Evolutionary conservation across 2,797 vertebrate genomes (phyloP).

Genomic region (Siniperca scherzeri): DNA sequence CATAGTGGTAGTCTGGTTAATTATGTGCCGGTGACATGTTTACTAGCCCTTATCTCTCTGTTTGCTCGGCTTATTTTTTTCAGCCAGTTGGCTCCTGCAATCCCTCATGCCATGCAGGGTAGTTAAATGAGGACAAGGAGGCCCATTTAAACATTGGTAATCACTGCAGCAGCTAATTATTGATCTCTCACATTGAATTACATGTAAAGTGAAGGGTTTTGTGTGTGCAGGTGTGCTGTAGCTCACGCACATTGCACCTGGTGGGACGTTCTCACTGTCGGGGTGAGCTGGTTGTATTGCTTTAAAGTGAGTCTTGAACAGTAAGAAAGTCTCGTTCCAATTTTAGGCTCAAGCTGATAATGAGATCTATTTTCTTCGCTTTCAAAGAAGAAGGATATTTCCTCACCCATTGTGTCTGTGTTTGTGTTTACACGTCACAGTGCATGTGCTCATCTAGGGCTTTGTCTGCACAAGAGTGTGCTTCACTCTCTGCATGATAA

Average conservation of each 20-base stretch:
- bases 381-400: slow-evolving; percentile 57
- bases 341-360: slow-evolving; percentile 64
- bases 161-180: slow-evolving; percentile 71
- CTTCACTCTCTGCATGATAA: slow-evolving; percentile 68
- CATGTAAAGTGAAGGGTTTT: slow-evolving; percentile 18
- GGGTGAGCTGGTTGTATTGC: background rate
- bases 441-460: slow-evolving; percentile 30
- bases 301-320: slow-evolving; percentile 20
- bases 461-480: slow-evolving; percentile 59
- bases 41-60: slow-evolving; percentile 81
- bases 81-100: slow-evolving; percentile 66
- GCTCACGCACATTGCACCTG: slow-evolving; percentile 1
- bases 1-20: slow-evolving; percentile 79
- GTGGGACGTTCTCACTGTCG: background rate
- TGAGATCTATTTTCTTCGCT: slow-evolving; percentile 62
- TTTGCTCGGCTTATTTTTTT: slow-evolving; percentile 78
- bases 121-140: slow-evolving; percentile 68
- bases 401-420: slow-evolving; percentile 63
- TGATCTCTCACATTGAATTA: slow-evolving; percentile 55
- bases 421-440: slow-evolving; percentile 73
- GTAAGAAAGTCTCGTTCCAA: slow-evolving; percentile 24
- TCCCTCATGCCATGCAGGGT: slow-evolving; percentile 61
- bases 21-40: slow-evolving; percentile 85
- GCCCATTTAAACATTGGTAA: slow-evolving; percentile 62
- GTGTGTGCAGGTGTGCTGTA: slow-evolving; percentile 23